Conservation (phyloP, 1,140 invertebrate species). For the Drosophila lacertosa region DNA sequence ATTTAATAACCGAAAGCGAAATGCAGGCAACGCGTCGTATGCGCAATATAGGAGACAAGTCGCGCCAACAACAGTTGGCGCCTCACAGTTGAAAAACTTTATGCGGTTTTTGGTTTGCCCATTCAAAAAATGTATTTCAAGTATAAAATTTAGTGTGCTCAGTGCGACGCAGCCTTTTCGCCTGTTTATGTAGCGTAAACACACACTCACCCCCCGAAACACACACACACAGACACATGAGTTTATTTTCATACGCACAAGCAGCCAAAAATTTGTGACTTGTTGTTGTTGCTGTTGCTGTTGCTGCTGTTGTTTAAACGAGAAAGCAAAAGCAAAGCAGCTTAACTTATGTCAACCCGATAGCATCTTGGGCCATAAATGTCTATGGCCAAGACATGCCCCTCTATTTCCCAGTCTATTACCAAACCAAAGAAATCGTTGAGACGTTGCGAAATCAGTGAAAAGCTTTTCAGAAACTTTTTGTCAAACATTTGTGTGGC, state of each 20-base stretch:
- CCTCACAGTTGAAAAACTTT: constrained; percentile 55
- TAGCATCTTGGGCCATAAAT: constrained; percentile 78
- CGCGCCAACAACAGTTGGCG: constrained; percentile 24
- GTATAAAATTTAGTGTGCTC: constrained; percentile 66
- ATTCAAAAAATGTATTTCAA: constrained; percentile 72
- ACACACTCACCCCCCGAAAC: constrained; percentile 9
- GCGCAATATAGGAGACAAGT: constrained; percentile 77
- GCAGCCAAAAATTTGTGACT: constrained; percentile 13
- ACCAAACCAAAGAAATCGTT: constrained; percentile 66
- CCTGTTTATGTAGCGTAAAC: constrained; percentile 51
- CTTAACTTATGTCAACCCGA: constrained; percentile 82
- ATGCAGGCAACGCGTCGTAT: constrained; percentile 44
- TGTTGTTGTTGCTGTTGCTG: constrained; percentile 38
- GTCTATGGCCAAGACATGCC: constrained; percentile 60
- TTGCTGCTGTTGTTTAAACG: constrained; percentile 67
- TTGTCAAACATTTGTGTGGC: constrained; percentile 82
- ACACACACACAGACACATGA: constrained; percentile 22
- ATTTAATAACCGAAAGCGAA: constrained; percentile 69
- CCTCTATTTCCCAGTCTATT: constrained; percentile 21
- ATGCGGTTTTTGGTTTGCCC: constrained; percentile 63
- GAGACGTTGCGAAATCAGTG: constrained; percentile 80
- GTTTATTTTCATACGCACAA: constrained; percentile 36
- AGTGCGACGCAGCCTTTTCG: constrained; percentile 65
- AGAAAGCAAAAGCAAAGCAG: constrained; percentile 77
- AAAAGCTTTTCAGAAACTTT: constrained; percentile 80